phyloP scores from a whole-genome alignment of 2,888 invertebrate species.

The Busseola fusca region DNA sequence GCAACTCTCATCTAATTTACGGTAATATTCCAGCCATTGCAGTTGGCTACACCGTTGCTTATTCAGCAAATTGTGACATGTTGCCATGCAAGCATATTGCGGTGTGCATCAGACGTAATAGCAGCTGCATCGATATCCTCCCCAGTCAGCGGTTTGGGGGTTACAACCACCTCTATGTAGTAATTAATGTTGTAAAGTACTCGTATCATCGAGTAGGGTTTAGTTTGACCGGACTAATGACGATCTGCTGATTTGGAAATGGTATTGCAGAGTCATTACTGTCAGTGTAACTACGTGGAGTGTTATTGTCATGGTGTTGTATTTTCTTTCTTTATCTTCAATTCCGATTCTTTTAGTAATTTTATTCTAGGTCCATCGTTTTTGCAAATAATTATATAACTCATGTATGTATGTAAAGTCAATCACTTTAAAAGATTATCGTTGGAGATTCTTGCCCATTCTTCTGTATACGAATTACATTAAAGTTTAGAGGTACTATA shows the following conservation, averaged over 20 bases:
- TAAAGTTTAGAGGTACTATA: too few relatives aligned
- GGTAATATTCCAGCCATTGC: neutral
- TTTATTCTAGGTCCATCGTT: neutral
- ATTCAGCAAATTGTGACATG: slow-evolving; percentile 40
- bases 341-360: neutral
- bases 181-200: slow-evolving; percentile 24
- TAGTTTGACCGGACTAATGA: slow-evolving; percentile 7
- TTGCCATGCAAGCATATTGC: slow-evolving; percentile 48
- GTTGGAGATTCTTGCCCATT: neutral
- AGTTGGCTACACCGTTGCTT: slow-evolving; percentile 32
- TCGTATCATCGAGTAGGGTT: slow-evolving; percentile 2
- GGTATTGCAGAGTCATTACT: neutral
- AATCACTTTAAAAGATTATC: neutral
- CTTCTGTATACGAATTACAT: neutral
- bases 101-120: slow-evolving; percentile 52
- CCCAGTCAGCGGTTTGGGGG: slow-evolving; percentile 48
- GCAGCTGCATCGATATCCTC: slow-evolving; percentile 53
- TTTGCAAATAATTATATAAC: neutral
- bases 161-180: slow-evolving; percentile 15
- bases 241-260: neutral
- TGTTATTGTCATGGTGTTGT: too few relatives aligned
- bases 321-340: too few relatives aligned
- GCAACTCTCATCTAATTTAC: slow-evolving; percentile 12
- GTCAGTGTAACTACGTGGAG: neutral
- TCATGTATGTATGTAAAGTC: neutral